Percentiles rank a stretch among this genome's conserved stretches.
Conservation (phyloP, 2,888 invertebrate genomes). For the Diloba caeruleocephala region DNA sequence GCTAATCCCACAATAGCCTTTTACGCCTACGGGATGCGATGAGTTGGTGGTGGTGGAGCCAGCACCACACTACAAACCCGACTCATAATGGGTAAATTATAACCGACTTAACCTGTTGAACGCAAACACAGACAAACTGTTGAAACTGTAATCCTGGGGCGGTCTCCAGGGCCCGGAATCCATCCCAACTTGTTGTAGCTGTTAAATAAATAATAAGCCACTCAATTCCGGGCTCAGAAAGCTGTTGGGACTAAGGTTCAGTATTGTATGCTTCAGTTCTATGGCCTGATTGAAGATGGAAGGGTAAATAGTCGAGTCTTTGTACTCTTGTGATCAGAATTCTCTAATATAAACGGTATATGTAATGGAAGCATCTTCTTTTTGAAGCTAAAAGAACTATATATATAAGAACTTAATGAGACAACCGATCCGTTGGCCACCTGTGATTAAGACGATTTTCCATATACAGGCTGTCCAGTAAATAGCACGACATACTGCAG, state of each 20-base stretch:
- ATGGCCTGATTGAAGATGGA: slow-evolving; percentile 7
- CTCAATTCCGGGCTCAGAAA: slow-evolving; percentile 33
- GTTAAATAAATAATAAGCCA: slow-evolving; percentile 53
- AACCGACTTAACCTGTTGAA: slow-evolving; percentile 17
- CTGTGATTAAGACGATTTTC: no score
- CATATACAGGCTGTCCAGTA: no score
- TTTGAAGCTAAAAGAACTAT: no score
- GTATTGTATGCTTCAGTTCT: slow-evolving; percentile 9
- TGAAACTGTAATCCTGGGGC: slow-evolving; percentile 26
- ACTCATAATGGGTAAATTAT: no score
- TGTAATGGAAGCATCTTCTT: no score
- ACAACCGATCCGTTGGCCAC: no score
- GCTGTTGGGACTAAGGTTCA: slow-evolving; percentile 34
- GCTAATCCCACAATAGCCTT: no score
- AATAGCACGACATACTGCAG: no score
- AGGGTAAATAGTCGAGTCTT: background rate
- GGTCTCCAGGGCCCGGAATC: slow-evolving; percentile 26
- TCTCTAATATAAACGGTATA: background rate
- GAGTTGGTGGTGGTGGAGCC: no score
- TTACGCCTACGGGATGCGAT: no score
- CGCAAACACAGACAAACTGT: slow-evolving; percentile 37
- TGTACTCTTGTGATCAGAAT: background rate
- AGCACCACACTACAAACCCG: no score
- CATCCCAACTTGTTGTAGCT: slow-evolving; percentile 32
- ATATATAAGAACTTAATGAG: no score